Evolutionary conservation across 2,113 vertebrate genomes (phyloP).

Genomic region (Amphiprion percula): DNA sequence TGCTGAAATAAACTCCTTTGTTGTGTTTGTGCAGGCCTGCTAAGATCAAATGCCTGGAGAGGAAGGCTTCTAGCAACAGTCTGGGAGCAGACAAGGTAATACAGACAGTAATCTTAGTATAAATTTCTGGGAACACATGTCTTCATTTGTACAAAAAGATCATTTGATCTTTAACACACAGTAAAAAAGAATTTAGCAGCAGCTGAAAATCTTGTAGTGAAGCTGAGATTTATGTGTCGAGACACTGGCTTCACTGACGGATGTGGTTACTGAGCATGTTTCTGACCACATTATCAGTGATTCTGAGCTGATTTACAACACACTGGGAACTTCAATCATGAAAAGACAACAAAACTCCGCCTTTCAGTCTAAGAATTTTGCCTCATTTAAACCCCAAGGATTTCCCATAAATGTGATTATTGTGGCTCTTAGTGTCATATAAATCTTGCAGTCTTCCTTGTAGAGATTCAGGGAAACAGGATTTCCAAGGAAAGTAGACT

Average conservation of each 20-base stretch:
- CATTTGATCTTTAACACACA: background rate
- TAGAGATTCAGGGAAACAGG: too few relatives aligned
- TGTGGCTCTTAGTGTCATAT: too few relatives aligned
- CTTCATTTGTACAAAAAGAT: background rate
- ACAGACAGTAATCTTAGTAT: background rate
- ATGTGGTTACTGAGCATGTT: background rate
- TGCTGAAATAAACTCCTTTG: background rate
- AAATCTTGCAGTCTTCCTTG: too few relatives aligned
- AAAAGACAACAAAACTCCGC: too few relatives aligned
- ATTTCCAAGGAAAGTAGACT: too few relatives aligned
- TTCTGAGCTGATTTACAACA: too few relatives aligned
- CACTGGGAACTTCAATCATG: too few relatives aligned
- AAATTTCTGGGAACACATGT: background rate
- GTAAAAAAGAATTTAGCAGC: background rate
- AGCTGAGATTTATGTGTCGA: background rate
- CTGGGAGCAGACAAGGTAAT: background rate
- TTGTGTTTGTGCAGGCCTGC: slow-evolving; percentile 2
- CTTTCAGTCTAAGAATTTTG: too few relatives aligned
- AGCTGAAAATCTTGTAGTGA: background rate
- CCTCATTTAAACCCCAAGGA: too few relatives aligned
- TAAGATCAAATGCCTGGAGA: slow-evolving; percentile 1
- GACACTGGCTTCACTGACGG: background rate
- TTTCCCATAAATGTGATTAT: too few relatives aligned
- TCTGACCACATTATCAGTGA: too few relatives aligned
- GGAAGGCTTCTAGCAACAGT: background rate